Percentiles rank a stretch among this genome's conserved stretches.
Conservation (phyloP, 1,140 invertebrate genomes). For the Thaumatotibia leucotreta region DNA sequence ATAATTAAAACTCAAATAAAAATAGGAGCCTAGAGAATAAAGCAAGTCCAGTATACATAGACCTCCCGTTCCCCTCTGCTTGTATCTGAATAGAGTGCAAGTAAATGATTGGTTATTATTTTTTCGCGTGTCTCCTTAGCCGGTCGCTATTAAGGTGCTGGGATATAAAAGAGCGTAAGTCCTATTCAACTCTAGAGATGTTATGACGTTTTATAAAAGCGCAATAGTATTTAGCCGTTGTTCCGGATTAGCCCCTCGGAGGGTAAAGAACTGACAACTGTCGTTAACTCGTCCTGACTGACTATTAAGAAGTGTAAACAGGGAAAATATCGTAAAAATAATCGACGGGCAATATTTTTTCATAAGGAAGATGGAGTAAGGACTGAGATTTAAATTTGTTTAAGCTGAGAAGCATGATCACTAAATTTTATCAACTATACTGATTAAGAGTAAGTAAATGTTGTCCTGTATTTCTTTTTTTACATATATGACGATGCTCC, state of each 20-base stretch:
- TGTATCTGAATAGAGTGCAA: constrained; percentile 18
- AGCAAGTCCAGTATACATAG: constrained; percentile 32
- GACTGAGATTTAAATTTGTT: no score
- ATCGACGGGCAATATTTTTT: constrained; percentile 38
- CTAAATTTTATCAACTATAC: no score
- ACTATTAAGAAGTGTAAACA: constrained; percentile 52
- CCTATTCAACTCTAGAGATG: background rate
- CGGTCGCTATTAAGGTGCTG: constrained; percentile 30
- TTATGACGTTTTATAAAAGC: background rate
- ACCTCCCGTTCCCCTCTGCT: constrained; percentile 19
- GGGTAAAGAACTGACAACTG: constrained; percentile 61
- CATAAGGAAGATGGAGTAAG: constrained; percentile 14
- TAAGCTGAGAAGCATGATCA: no score
- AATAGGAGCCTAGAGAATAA: constrained; percentile 46
- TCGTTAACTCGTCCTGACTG: constrained; percentile 60
- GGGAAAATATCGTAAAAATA: constrained; percentile 49
- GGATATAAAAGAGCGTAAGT: background rate
- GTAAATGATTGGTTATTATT: constrained; percentile 17
- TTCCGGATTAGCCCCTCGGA: constrained; percentile 42
- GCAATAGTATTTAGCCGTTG: constrained; percentile 24
- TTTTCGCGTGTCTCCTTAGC: constrained; percentile 34
- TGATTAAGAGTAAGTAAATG: no score
- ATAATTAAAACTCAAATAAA: constrained; percentile 74
- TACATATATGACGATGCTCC: no score
- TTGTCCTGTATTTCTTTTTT: no score